These are phyloP conservation scores for Eudyptes chrysolophus DNA, from an alignment of 2,113 vertebrate species.

Conservation along the genomic window DNA sequence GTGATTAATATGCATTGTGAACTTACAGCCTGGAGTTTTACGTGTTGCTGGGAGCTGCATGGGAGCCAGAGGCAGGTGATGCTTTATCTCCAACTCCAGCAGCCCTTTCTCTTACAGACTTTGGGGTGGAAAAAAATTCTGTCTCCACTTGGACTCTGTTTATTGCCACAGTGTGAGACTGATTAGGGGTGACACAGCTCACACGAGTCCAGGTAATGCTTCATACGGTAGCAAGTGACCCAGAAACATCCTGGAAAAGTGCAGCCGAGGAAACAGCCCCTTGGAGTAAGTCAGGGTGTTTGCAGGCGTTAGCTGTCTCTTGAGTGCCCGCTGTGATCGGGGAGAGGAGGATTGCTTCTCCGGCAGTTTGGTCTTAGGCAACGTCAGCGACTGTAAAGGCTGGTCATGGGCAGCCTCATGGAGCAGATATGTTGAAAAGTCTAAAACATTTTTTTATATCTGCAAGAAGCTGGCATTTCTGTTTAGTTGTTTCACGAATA, in stretches of 20 bases:
- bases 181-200: slow-evolving; percentile 60
- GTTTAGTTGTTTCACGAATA: neutral
- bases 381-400: rapidly evolving
- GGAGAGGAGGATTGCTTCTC: neutral
- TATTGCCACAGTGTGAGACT: slow-evolving; percentile 48
- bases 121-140: neutral
- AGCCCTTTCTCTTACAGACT: neutral
- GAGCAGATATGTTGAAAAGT: neutral
- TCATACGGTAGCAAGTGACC: slow-evolving; percentile 53
- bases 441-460: neutral
- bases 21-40: neutral
- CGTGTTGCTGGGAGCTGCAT: neutral
- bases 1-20: neutral
- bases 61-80: slow-evolving; percentile 17
- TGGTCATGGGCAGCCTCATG: neutral
- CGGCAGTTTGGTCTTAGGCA: neutral
- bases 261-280: slow-evolving; percentile 18
- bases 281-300: neutral
- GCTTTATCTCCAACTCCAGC: neutral
- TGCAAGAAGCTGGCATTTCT: neutral
- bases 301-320: neutral
- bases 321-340: neutral
- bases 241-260: slow-evolving; percentile 62
- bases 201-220: slow-evolving; percentile 62
- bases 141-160: neutral